Base-by-base conservation (phyloP, 2,888 invertebrate species). In the Bugulina stolonifera region DNA sequence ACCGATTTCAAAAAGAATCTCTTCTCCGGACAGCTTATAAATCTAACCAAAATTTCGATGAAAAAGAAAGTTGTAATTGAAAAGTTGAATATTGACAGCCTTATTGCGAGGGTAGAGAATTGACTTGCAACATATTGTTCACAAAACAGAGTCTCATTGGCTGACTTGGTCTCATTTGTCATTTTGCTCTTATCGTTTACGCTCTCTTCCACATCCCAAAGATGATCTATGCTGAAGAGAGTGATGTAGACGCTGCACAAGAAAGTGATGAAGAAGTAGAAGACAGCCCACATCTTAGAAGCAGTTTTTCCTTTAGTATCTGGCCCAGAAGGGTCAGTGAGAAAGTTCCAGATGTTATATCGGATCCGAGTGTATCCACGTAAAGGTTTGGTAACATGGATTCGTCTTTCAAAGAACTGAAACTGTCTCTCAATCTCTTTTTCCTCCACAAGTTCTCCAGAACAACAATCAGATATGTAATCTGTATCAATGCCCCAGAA, bases 401-500 rank as follows among this genome's bases (percentile, higher is more conserved):
- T 14, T 1, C 34, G 29, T 64, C 64, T 64, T 10, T 64, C 34
- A 32, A 64, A 64, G 10, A 25, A 32, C 22, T 64, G 10, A 32
- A 64, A 64, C 34, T 64, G 64, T 64, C 32, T 32, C 2, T 64
- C 64, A 3, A 64, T 5, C 3, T 64, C 64, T 14, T n/a, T 64
- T 32, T 34, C 34, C 32, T 64, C 34, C 27, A 10, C 27, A 14
- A 34, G 25, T 32, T 64, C 64, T 10, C 27, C 25, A 29, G 10
- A 29, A 32, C 64, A 64, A 34, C 29, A 64, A 29, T 64, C 64
- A 2, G 64, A 64, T 14, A 64, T 64, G 27, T 29, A 32, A 14
- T 64, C n/a, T 2, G 27, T 32, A 64, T 27, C 64, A 64, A 64
- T 64, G 3, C 27, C 64, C 64, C 64, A 64, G n/a, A 64, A 64